Base-by-base conservation (phyloP, 1,140 invertebrate genomes). In the Copidosoma floridanum region DNA sequence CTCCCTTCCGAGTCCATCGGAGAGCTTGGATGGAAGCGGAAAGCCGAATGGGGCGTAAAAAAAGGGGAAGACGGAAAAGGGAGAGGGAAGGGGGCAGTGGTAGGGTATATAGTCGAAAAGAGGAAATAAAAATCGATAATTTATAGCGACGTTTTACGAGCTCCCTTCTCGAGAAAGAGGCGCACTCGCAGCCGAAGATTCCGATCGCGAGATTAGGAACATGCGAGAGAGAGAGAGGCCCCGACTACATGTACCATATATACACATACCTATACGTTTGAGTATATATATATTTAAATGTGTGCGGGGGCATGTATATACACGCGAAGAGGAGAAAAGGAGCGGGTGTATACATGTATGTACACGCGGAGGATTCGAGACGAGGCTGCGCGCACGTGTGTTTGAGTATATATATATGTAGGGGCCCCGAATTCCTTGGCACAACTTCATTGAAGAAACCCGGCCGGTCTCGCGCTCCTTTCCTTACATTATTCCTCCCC, bases 391-490 rank as follows among this genome's bases (percentile, higher is more conserved):
- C 5, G 29, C 64, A 59, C 50, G 32, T 54, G 58, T 56, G 53
- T 65, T 61, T 50, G n/a, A n/a, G n/a, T n/a, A n/a, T n/a, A n/a
- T n/a, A n/a, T n/a, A n/a, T n/a, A n/a, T 21, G 12, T 23, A 23
- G 4, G 57, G 59, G 27, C 24, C 48, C 67, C 60, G 57, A 68
- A 68, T 68, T 68, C 65, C 63, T 68, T 62, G 62, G 62, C 65
- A 66, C 66, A 69, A 67, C 61, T 65, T 63, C 54, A 61, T 56
- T 48, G 38, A 54, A 47, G 21, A 52, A 24, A 3, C 51, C 50
- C n/a, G 11, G 40, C 60, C 46, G 37, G 47, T n/a, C n/a, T n/a
- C n/a, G n/a, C n/a, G 18, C 51, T 56, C 43, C 24, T 56, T 38
- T 58, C 27, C 1, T n/a, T 20, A 20, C 7, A 20, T 24, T 24